Conservation (phyloP, 2,113 vertebrate genomes). For the Ophthalmolycus amberensis region DNA sequence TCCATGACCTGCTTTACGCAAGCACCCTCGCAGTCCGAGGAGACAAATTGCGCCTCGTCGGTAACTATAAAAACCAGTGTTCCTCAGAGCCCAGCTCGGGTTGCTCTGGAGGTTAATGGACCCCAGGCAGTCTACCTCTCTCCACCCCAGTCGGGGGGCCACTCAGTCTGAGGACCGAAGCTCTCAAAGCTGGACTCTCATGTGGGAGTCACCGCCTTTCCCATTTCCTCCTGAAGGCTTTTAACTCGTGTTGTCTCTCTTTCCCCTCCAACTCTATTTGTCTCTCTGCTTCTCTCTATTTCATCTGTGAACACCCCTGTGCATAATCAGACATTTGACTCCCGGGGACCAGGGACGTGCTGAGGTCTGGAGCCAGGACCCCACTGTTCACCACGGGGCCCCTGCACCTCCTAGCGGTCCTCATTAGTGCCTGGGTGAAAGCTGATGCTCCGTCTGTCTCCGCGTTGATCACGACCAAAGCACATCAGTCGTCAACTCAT, state of each 20-base stretch:
- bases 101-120: constrained; percentile 69
- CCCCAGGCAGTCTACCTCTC: constrained; percentile 55
- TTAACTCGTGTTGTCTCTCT: background rate
- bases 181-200: constrained; percentile 43
- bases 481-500: constrained; percentile 38
- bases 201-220: constrained; percentile 34
- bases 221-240: constrained; percentile 35
- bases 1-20: constrained; percentile 65
- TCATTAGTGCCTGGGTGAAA: constrained; percentile 55
- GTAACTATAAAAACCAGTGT: constrained; percentile 68
- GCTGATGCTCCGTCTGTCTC: constrained; percentile 38
- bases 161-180: constrained; percentile 16
- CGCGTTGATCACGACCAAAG: constrained; percentile 27
- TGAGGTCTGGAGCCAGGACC: constrained; percentile 44
- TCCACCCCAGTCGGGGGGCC: constrained; percentile 44
- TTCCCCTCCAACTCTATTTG: background rate
- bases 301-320: constrained; percentile 1
- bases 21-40: constrained; percentile 21
- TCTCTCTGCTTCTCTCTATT: background rate
- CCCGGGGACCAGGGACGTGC: background rate
- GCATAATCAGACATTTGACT: constrained; percentile 41
- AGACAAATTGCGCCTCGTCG: constrained; percentile 60
- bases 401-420: constrained; percentile 40
- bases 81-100: constrained; percentile 48
- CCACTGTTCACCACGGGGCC: constrained; percentile 53